Base-by-base conservation (phyloP, 2,113 vertebrate genomes). In the Propithecus coquereli region DNA sequence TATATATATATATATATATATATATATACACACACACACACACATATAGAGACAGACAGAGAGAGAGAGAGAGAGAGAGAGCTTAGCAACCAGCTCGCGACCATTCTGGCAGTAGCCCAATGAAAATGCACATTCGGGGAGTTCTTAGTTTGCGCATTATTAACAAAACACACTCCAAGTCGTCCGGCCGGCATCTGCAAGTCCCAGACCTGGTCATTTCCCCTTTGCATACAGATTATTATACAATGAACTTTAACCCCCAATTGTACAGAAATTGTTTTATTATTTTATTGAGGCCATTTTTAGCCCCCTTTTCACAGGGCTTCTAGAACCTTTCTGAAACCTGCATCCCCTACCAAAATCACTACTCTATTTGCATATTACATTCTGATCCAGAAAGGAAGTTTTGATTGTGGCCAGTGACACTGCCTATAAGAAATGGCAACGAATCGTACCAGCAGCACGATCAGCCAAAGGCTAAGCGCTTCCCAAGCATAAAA, bases 251-350 rank as follows among this genome's bases (percentile, higher is more conserved):
- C 22, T 59, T 86, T 37, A 85, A 61, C 54, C 34, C 52, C 13
- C 40, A 32, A 59, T 86, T 93, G 96, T 93, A 83, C 34, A 45
- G 45, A 88, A 40, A n/a, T 83, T 90, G 16, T 90, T 73, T 81
- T 8, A 79, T 50, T 74, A 91, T 66, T 86, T 94, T 87, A n/a
- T 59, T 76, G 40, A 89, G n/a, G 68, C 37, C 61, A 83, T 34
- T 88, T 93, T 61, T n/a, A 34, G 32, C 32, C 77, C 8, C 5
- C 52, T 63, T 88, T 86, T 82, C 47, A 59, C 23, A 17, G 37
- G 4, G 27, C 3, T 96, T 95, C 83, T 94, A 87, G 52, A 70
- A 32, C 30, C 40, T 80, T 97, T 81, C 92, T 47, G 61, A 82
- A 37, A 91, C 2, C 27, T 85, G 10, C 18, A 40, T 50, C 23